Conservation (phyloP, 2,113 vertebrate genomes). For the Thryonomys swinderianus region DNA sequence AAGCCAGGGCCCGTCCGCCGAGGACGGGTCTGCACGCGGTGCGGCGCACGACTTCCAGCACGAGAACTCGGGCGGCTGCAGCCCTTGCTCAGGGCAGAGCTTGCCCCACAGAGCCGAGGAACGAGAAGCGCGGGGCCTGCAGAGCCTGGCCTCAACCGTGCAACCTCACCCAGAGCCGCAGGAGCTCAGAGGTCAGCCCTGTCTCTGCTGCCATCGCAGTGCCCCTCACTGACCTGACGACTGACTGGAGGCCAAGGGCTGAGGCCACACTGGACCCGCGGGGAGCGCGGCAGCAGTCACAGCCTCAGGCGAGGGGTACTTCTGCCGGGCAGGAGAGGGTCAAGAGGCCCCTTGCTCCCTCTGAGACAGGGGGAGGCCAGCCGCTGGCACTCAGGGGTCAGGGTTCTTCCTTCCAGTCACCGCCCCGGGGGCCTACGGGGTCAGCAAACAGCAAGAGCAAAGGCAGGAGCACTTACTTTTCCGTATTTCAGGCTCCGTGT, state of each 20-base stretch:
- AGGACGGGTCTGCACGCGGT: neutral
- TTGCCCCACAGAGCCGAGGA: neutral
- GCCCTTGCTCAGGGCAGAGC: neutral
- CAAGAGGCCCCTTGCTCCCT: neutral
- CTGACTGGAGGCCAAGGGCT: neutral
- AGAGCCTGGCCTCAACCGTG: neutral
- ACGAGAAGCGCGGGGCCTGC: neutral
- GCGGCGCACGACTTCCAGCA: neutral
- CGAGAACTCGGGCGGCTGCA: rapidly evolving
- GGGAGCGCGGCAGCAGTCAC: too few species aligned
- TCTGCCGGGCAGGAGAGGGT: neutral
- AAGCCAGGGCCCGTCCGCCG: neutral
- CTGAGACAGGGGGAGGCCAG: neutral
- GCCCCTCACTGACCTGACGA: neutral
- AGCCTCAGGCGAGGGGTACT: neutral
- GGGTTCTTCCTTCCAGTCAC: neutral
- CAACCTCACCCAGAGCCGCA: neutral
- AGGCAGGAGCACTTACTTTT: slow-evolving; percentile 90
- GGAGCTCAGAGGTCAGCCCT: neutral
- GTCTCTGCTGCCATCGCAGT: neutral
- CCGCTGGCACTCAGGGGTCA: rapidly evolving
- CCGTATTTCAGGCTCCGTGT: slow-evolving; percentile 98
- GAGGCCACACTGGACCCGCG: neutral
- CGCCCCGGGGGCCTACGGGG: neutral
- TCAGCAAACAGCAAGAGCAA: neutral